Base-by-base conservation (phyloP, 2,797 vertebrate species). In the Lutjanus argentimaculatus region DNA sequence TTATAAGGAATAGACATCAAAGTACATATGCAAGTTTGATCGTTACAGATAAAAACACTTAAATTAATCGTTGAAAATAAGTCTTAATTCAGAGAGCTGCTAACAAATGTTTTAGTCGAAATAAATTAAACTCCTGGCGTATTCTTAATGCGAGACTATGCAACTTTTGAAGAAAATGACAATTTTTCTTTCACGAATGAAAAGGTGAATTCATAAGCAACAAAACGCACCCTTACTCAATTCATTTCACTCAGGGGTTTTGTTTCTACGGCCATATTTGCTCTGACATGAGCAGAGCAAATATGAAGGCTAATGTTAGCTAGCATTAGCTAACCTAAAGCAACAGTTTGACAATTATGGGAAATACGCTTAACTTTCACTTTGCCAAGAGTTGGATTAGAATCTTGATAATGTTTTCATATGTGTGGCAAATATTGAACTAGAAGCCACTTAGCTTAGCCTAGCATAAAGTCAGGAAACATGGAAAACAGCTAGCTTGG, bases 101-200 rank as follows among this genome's bases (percentile, higher is more conserved):
- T 58, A 74, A 88, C 40, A 65, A 86, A 81, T 75, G 36, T 51
- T 88, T 88, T 65, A 61, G 55, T 80, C 21, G 53, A 75, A 76
- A 88, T 77, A 75, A 93, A 91, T 85, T 55, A 74, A 90, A 90
- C 65, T 67, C 64, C 73, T 87, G 73, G 82, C 45, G 80, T 73
- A 42, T 62, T 84, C 67, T 75, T 84, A 77, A 86, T 75, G 82
- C 53, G 63, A 88, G 75, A 86, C 81, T 65, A 58, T 67, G 88
- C 48, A 84, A 90, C 77, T 49, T 68, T 83, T 30, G 2, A 25
- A 19, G 22, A 25, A 42, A n/a, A 15, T 25, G 11, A 55, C 0
- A 53, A n/a, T 67, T 3, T 43, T 61, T 3, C 8, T 11, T 12
- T 10, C 49, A 36, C 22, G 62, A 49, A 40, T 58, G 0, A 43